Percentiles rank a stretch among this genome's conserved stretches.
phyloP scores from a whole-genome alignment of 2,888 invertebrate genomes.

The Sialis lutaria region DNA sequence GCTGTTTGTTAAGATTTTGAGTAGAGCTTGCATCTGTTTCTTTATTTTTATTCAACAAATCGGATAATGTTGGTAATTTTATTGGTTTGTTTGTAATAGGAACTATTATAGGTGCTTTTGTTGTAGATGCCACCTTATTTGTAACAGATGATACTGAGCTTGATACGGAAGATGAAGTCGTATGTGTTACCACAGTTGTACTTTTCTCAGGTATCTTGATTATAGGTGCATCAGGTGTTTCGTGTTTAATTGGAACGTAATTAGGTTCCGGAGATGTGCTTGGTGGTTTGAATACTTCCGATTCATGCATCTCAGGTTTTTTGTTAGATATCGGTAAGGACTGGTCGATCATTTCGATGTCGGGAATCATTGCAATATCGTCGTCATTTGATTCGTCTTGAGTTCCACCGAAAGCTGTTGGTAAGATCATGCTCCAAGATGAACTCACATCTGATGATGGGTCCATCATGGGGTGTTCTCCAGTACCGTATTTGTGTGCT shows the following conservation, averaged over 20 bases:
- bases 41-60: background rate
- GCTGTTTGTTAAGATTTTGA: background rate
- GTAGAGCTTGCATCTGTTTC: background rate
- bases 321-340: background rate
- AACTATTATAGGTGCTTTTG: slow-evolving; percentile 1
- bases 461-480: slow-evolving; percentile 34
- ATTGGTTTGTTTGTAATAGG: background rate
- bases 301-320: background rate
- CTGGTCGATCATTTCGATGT: slow-evolving; percentile 22
- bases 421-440: slow-evolving; percentile 67
- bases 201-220: background rate
- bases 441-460: slow-evolving; percentile 51
- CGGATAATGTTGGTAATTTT: background rate
- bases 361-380: slow-evolving; percentile 28
- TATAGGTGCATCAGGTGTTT: background rate
- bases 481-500: slow-evolving; percentile 29
- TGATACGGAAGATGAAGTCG: background rate
- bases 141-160: background rate
- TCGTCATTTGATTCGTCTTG: slow-evolving; percentile 32
- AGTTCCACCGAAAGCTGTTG: slow-evolving; percentile 60
- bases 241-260: background rate
- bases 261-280: background rate
- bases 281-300: slow-evolving; percentile 1
- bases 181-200: background rate
- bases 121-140: slow-evolving; percentile 5